Base-by-base conservation (phyloP, 37 sponge, comb jelly and placozoan species). In the Haliclona indistincta region DNA sequence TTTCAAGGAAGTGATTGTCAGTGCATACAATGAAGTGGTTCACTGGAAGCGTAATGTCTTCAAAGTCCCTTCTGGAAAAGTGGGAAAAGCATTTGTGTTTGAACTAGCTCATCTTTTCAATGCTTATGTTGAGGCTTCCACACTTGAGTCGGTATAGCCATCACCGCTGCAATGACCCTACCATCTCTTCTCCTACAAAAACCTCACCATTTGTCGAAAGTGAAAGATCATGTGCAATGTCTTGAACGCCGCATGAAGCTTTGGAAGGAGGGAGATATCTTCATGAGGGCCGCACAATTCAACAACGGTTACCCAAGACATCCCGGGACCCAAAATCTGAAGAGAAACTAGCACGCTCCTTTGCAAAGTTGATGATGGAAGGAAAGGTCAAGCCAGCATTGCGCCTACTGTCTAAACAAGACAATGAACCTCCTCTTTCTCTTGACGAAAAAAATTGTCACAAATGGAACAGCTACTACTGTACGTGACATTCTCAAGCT, bases 361-460 rank as follows among this genome's bases (percentile, higher is more conserved):
- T 73, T 36, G 74, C 74, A 41, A 55, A 73, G 38, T 30, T 73
- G 23, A 53, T 73, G 61, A 73, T 73, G 74, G 61, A 73, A 56
- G 68, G 68, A 19, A 67, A 67, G 26, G 43, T 67, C 35, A 45
- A 38, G 35, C 54, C 71, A 19, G 71, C 71, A 34, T 36, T 51
- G 17, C 30, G 71, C 28, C 26, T 68, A 47, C 43, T 68, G 43
- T 22, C 44, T 22, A 20, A 72, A 54, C 38, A 72, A 36, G 34
- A 54, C 33, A 60, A 60, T 60, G n/a, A n/a, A n/a, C n/a, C n/a
- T n/a, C 49, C 63, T 2, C 54, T 51, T 41, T 28, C 43, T 23
- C 68, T 68, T 26, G 22, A 58, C 61, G n/a, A 58, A 30, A 26
- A 23, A 26, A 37, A 15, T 74, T 1, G 4, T 4, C 3, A 43